Base-by-base conservation (phyloP, 2,888 invertebrate genomes). In the Blera fallax region DNA sequence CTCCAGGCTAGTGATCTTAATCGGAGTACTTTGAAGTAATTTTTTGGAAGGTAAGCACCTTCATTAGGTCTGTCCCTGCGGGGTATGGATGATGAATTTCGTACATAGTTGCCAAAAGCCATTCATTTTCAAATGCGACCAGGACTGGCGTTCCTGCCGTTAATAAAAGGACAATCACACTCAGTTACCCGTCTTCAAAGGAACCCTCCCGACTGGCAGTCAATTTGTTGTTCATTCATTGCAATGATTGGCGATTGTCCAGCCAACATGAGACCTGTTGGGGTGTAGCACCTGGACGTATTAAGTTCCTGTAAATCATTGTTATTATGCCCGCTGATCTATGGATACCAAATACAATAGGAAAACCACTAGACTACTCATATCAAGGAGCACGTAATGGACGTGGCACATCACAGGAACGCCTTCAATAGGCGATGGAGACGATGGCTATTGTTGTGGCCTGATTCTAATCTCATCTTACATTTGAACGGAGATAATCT, bases 271-370 rank as follows among this genome's bases (percentile, higher is more conserved):
- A 69, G 80, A 89, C 88, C 88, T 89, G 89, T 90, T 91, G n/a
- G n/a, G n/a, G n/a, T n/a, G n/a, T 91, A 91, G 90, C 90, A 91
- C 91, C 90, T 90, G 90, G 90, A 89, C 88, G 89, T 88, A 88
- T 90, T 88, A 89, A 90, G 90, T 90, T 91, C 89, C 88, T 90
- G 89, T 89, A 89, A 90, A 90, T 90, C 89, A 90, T 90, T 89
- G 88, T 60, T 43, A 84, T 87, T 77, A 89, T 45, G 16, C 21
- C 18, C 60, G 37, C 64, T 45, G 76, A 82, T 70, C 78, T 14
- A 45, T 50, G 45, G 65, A 52, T 32, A 88, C 87, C 54, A 34
- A 43, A 45, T 24, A 76, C 73, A 73, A 87, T 70, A 45, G 48
- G 10, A 56, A 27, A 34, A 52, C 16, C 29, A 5, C 29, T 24